Percentiles rank a stretch among this genome's conserved stretches.
phyloP scores from a whole-genome alignment of 2,113 vertebrate species.

The Nasalis larvatus region DNA sequence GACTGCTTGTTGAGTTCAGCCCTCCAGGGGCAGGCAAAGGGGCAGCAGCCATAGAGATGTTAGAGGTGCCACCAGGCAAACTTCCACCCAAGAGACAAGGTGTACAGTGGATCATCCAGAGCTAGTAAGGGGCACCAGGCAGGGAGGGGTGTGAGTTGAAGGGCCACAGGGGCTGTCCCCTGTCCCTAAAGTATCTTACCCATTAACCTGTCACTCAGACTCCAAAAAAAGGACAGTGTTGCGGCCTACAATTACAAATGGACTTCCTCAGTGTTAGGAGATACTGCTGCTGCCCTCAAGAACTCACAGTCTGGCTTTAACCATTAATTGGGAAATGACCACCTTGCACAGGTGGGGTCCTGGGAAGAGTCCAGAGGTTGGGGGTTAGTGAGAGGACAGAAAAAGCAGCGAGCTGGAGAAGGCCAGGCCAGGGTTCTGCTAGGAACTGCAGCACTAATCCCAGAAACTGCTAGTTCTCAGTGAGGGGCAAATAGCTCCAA shows the following conservation, averaged over 20 bases:
- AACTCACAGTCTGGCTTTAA: background rate
- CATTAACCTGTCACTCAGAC: background rate
- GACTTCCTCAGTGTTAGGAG: background rate
- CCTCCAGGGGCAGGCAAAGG: background rate
- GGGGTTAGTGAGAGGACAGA: background rate
- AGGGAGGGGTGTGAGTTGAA: background rate
- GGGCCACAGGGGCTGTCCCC: background rate
- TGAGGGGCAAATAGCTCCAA: background rate
- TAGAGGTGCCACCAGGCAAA: background rate
- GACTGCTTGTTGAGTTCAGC: background rate
- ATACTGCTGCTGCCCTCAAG: background rate
- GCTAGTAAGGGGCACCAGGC: too few species aligned
- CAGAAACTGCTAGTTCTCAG: background rate
- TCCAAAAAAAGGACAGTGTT: background rate
- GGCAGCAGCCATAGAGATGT: background rate
- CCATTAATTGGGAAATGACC: background rate
- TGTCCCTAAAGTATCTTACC: background rate
- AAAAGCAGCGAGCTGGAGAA: background rate
- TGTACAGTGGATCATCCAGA: background rate
- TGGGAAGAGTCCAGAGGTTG: background rate
- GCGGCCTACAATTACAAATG: background rate
- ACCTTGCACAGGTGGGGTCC: background rate
- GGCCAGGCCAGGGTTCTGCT: background rate
- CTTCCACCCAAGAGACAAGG: background rate
- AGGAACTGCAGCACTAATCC: rapidly evolving